Base-by-base conservation (phyloP, 2,888 invertebrate species). In the Agriopis leucophaearia region DNA sequence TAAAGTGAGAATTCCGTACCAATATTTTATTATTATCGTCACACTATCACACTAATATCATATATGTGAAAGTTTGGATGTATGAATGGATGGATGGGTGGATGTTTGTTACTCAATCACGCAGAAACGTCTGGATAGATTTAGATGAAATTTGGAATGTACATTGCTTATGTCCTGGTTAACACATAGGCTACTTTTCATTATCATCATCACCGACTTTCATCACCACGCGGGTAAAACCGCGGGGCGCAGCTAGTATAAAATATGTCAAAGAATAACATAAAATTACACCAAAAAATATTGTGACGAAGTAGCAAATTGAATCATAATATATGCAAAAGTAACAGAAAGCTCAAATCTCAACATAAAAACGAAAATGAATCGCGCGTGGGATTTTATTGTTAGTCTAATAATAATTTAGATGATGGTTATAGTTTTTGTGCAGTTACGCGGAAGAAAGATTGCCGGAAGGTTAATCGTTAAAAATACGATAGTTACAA, bases 371-470 rank as follows among this genome's bases (percentile, higher is more conserved):
- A 67, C 18, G 18, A 48, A 27, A 62, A 61, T 56, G 48, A 55
- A 44, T 18, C 38, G 35, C n/a, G 54, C 58, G 67, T 63, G 67
- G 59, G 67, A n/a, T 63, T 61, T 67, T 63, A 66, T 67, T 67
- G 59, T 63, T 42, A 15, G 57, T 63, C 58, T 67, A 67, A 59
- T 67, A 63, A 67, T 63, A 63, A 62, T 66, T 52, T 47, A 42
- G 13, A 57, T 36, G 58, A 57, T 66, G 40, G 8, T 52, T 57
- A 42, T 61, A 59, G 42, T 42, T 50, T 38, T 47, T n/a, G 16
- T 18, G 27, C 27, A 60, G 60, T 40, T 13, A 36, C 15, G 48
- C 16, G 9, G 8, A 13, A 18, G 10, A 15, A 40, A 15, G 16
- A 1, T 36, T 12, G 64, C 54, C 59, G 65, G 65, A n/a, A 54